A percentile compares a stretch with the other conserved stretches of the same genome.
Conservation (phyloP, 2,888 invertebrate species). For the Temnothorax unifasciatus region DNA sequence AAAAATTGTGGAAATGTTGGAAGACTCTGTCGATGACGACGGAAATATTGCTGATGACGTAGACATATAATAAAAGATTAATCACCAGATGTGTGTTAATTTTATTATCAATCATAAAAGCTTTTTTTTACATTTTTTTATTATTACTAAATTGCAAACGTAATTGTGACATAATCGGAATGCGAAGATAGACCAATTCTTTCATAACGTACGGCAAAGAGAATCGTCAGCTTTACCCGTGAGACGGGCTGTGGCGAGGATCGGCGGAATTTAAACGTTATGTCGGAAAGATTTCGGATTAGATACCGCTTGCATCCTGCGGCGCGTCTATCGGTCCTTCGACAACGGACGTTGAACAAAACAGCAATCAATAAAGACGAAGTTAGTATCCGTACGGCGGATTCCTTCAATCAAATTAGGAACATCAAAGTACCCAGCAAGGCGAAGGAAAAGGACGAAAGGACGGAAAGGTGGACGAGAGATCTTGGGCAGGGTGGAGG, state of each 20-base stretch:
- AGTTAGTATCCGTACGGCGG: constrained; percentile 83
- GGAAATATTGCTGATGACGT: neutral
- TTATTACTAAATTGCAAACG: neutral
- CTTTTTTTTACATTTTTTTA: neutral
- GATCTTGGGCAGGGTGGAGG: constrained; percentile 56
- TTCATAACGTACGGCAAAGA: neutral
- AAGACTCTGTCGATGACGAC: neutral
- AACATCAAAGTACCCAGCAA: constrained; percentile 85
- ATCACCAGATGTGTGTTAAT: neutral
- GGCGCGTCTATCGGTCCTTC: constrained; percentile 40
- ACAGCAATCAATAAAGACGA: constrained; percentile 85
- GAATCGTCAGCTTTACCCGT: neutral
- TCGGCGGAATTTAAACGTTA: constrained; percentile 39
- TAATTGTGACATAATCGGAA: neutral
- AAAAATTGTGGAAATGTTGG: constrained; percentile 36
- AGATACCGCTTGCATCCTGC: constrained; percentile 57
- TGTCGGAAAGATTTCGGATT: constrained; percentile 40
- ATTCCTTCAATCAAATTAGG: constrained; percentile 86
- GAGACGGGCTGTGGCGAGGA: neutral
- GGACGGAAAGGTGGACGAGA: constrained; percentile 70
- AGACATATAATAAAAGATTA: neutral
- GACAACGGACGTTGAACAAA: constrained; percentile 76
- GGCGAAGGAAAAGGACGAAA: constrained; percentile 78
- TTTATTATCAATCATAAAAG: neutral
- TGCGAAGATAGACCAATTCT: neutral